Base-by-base conservation (phyloP, 1,140 invertebrate species). In the Drosophila cardini region DNA sequence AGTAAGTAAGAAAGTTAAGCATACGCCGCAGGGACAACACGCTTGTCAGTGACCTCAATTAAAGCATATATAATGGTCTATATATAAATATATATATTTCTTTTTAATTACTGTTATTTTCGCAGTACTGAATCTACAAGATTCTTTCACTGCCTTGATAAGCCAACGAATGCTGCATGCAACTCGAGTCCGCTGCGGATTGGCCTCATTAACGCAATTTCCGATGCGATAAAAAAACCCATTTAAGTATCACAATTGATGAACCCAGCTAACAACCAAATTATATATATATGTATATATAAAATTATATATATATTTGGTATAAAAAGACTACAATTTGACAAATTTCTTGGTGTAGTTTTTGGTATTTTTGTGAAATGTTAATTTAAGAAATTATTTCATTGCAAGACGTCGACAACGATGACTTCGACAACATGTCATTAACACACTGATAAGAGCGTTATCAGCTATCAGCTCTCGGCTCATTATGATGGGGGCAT, bases 321-420 rank as follows among this genome's bases (percentile, higher is more conserved):
- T 26, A 26, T 26, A 32, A 55, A 16, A 38, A 18, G 11, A 38
- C 7, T 4, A 16, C 43, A 45, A 45, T 15, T 55, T 38, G 9
- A 15, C 1, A 11, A 1, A 10, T 58, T 40, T 56, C 16, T 45
- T 42, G 9, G 16, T 68, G 34, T 55, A 16, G 9, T 18, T 45
- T 38, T 16, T 26, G 10, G 11, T 3, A 4, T 18, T 38, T 48
- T 43, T 40, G 55, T 34, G 52, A 75, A 87, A 73, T 72, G 64
- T 84, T 89, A 89, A 84, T 80, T 87, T 78, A 84, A 80, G 85
- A 89, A 87, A 87, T 87, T 80, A 87, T 87, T 87, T 89, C 84
- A 89, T 78, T 76, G 73, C 70, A 71, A 73, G 70, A 43, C 64
- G 58, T 65, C 50, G 40, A 26, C 64, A 57, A 62, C 74, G 78